Evolutionary conservation across 1,140 invertebrate genomes (phyloP), one percentile per base, ranked within the genome.

Genomic region (Cherax quadricarinatus): DNA sequence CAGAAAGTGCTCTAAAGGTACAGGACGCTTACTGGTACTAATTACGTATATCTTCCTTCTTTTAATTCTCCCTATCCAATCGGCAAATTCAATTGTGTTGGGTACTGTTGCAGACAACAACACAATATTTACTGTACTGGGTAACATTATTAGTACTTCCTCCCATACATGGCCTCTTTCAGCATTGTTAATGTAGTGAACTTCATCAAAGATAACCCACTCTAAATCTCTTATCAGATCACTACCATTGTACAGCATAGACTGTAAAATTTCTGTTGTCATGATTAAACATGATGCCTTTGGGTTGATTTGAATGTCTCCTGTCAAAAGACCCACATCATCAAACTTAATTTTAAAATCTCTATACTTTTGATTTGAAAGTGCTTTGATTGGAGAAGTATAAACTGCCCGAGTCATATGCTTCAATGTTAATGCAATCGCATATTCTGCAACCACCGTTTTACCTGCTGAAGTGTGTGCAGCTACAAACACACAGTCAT

Each of bases 131-230:
- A 99, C 98, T 95, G 99, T 98, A 21, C 97, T 96, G 0, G 99
- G 99, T 70, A 99, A 95, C 94, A 99, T 96, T 94, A 99, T 99
- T 0, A 99, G 96, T 2, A 99, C 98, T 96, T 99, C 99, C 95
- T 99, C 99, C 99, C 99, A 99, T 1, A 99, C 99, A 94, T 99
- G 98, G 24, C 99, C 99, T 94, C 99, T 96, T 96, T 99, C 98
- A 84, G 97, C 96, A 96, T 99, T 98, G 95, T 99, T 99, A 81
- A 99, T 98, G 94, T 99, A 99, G 95, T 99, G 99, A 49, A 99
- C 99, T 96, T 99, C 99, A 95, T 99, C 99, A 95, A 99, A 99
- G 94, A 99, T 99, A 4, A 99, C 99, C 96, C 98, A 99, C 95
- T 99, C 99, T 80, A 99, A 96, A 95, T 99, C 99, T 87, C 98